Percentiles rank a stretch among this genome's conserved stretches.
phyloP scores from a whole-genome alignment of 2,888 invertebrate genomes.

The Lepidochitona cinerea region DNA sequence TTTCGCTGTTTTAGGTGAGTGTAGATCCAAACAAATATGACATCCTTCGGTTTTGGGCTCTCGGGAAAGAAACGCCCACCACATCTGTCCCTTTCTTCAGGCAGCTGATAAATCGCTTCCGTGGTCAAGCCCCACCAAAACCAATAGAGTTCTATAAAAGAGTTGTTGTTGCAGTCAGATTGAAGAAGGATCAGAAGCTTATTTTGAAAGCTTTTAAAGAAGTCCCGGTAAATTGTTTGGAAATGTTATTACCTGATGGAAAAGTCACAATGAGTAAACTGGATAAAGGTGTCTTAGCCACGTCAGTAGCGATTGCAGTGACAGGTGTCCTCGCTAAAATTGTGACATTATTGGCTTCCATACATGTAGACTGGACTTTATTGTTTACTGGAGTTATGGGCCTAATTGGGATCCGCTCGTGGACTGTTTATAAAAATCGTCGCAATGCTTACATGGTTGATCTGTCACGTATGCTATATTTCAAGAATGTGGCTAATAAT shows the following conservation, averaged over 20 bases:
- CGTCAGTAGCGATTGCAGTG: constrained; percentile 42
- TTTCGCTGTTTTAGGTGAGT: constrained; percentile 64
- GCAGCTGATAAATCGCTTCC: constrained; percentile 22
- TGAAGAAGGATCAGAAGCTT: constrained; percentile 67
- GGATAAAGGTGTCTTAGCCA: constrained; percentile 55
- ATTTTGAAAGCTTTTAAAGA: constrained; percentile 68
- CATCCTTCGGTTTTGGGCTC: constrained; percentile 65
- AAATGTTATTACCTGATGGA: constrained; percentile 66
- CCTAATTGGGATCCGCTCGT: constrained; percentile 44
- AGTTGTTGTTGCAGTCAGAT: constrained; percentile 64
- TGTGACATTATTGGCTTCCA: constrained; percentile 51
- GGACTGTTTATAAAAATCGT: constrained; percentile 58
- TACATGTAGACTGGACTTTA: constrained; percentile 56
- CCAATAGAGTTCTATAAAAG: constrained; percentile 64
- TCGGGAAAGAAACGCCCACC: constrained; percentile 57
- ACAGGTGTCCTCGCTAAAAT: constrained; percentile 57
- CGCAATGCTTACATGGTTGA: constrained; percentile 60
- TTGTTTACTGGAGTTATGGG: constrained; percentile 51
- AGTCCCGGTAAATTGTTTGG: constrained; percentile 60
- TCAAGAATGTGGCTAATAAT: constrained; percentile 68
- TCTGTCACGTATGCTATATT: constrained; percentile 61
- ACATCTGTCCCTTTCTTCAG: constrained; percentile 32
- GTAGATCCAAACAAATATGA: constrained; percentile 64
- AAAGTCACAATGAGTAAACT: constrained; percentile 53
- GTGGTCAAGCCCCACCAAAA: constrained; percentile 25